Evolutionary conservation across 2,113 vertebrate genomes (phyloP), one percentile per base, ranked within the genome.

Genomic region (Heteronetta atricapilla): DNA sequence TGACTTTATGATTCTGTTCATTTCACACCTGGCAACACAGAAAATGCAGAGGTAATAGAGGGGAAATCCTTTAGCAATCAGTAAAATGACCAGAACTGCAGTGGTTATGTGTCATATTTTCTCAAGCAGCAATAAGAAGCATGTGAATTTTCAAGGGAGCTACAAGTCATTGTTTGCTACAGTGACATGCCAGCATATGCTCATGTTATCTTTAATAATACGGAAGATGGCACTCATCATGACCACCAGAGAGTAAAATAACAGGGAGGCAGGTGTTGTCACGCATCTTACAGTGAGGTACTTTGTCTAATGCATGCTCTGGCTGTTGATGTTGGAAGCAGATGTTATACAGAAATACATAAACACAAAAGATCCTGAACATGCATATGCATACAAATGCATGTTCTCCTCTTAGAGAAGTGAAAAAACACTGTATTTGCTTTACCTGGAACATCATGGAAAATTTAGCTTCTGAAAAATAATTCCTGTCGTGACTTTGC

Each of bases 21-120:
- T 97, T 97, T 97, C 95, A 96, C 87, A 97, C 93, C 85, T 97
- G 94, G 81, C 82, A 96, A 94, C 94, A 96, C 85, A 94, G 85
- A 94, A 96, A 96, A 95, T 95, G 80, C 79, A 86, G 83, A 95
- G 89, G 82, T 95, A 94, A 95, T 94, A 97, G 66, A 95, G 89
- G 79, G 33, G 73, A 96, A 91, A 89, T 95, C 76, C 82, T 96
- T 86, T 82, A 93, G 55, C 83, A 95, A 62, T 96, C 91, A 97
- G 77, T 94, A 95, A 82, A 96, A 92, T 3, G 80, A 88, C 86
- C 77, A 34, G 82, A 95, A 68, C 64, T 52, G 82, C 31, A 69
- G 48, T 19, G 38, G 63, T 59, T 79, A 88, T 70, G 59, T 64
- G 52, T 93, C 42, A 92, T 94, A 88, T 96, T 93, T 93, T 96